phyloP scores from a whole-genome alignment of 2,888 invertebrate genomes.

The Kuschelorhynchus macadamiae region DNA sequence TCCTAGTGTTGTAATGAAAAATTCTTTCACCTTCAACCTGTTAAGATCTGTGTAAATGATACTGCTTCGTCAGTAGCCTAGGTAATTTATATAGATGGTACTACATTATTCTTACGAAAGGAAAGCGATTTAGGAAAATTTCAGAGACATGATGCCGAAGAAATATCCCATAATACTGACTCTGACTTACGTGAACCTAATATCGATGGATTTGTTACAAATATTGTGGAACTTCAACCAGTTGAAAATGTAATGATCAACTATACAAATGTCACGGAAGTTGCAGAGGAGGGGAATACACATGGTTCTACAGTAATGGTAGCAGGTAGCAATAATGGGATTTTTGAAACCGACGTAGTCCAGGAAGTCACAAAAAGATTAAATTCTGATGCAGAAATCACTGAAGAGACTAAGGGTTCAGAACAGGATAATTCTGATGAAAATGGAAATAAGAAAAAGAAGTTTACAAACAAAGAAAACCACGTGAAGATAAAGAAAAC shows the following conservation, averaged over 20 bases:
- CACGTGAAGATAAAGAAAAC: conserved; percentile 9
- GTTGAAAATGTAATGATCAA: conserved; percentile 11
- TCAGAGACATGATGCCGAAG: too few relatives aligned
- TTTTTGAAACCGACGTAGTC: too few relatives aligned
- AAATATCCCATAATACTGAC: neutral
- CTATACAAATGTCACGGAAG: conserved; percentile 1
- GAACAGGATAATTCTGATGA: conserved; percentile 1
- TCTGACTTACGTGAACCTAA: neutral
- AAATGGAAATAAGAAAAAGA: neutral
- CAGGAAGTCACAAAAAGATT: neutral
- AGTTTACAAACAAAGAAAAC: conserved; percentile 3
- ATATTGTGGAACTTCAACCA: conserved; percentile 10
- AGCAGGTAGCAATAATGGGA: neutral
- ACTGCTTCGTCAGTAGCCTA: too few relatives aligned
- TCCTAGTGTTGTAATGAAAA: too few relatives aligned
- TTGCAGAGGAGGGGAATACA: neutral
- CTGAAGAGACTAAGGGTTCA: conserved; percentile 1
- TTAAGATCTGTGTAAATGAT: too few relatives aligned
- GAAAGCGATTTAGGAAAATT: too few relatives aligned
- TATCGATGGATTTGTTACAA: conserved; percentile 5
- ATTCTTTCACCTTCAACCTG: too few relatives aligned
- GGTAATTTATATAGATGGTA: too few relatives aligned
- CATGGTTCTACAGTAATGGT: conserved; percentile 4
- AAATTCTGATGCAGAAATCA: conserved; percentile 12
- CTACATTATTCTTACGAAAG: too few relatives aligned